Conservation (phyloP, 2,888 invertebrate species). For the Xanthia togata region DNA sequence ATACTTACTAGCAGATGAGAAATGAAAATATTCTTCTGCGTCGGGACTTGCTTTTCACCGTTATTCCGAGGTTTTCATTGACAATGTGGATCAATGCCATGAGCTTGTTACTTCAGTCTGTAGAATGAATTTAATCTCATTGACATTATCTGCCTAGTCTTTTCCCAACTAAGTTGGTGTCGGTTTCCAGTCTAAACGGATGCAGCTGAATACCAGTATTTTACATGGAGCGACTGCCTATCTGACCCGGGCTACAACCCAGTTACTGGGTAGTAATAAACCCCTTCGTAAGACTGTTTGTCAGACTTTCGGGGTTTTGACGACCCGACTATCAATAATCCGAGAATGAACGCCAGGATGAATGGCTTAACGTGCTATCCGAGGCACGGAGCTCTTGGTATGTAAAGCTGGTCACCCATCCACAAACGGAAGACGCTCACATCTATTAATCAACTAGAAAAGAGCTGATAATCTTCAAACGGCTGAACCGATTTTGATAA, state of each 20-base stretch:
- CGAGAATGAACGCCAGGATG: background rate
- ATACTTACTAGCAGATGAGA: slow-evolving; percentile 38
- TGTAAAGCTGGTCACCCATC: too few species aligned
- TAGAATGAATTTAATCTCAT: background rate
- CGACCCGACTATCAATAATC: background rate
- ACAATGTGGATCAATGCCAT: slow-evolving; percentile 23
- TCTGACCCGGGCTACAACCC: background rate
- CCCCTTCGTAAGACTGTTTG: background rate
- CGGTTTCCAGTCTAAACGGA: background rate
- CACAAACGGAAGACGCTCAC: background rate
- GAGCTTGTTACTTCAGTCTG: slow-evolving; percentile 7
- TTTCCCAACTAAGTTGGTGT: background rate
- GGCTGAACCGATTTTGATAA: too few species aligned
- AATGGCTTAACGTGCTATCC: background rate
- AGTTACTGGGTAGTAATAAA: background rate
- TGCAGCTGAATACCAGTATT: background rate
- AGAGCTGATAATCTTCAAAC: too few species aligned
- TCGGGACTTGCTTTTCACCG: slow-evolving; percentile 40
- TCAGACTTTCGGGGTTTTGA: background rate
- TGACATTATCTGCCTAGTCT: background rate
- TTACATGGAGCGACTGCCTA: too few species aligned
- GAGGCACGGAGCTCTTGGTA: background rate
- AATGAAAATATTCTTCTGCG: slow-evolving; percentile 59
- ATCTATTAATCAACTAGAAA: too few species aligned
- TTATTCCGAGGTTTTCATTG: slow-evolving; percentile 50